A percentile compares a stretch with the other conserved stretches of the same genome.
Evolutionary conservation across 2,113 vertebrate genomes (phyloP).

Genomic region (Carassius carassius): DNA sequence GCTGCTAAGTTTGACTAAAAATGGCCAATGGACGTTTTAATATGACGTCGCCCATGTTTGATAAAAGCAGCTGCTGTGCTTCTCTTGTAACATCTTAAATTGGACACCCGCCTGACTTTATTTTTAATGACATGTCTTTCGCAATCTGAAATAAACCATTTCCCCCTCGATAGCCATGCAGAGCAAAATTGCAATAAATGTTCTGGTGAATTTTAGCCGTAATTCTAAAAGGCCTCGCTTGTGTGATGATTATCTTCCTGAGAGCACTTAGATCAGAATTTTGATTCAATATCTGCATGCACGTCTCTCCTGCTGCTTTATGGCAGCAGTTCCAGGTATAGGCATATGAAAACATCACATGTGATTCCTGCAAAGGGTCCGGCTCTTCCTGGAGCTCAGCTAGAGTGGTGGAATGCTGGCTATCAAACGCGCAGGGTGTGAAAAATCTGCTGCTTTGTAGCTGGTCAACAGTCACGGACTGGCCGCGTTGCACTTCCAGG

Average conservation of each 20-base stretch:
- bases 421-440: constrained; percentile 17
- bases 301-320: neutral
- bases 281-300: constrained; percentile 5
- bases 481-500: constrained; percentile 6
- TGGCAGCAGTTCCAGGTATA: neutral
- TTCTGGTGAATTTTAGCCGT: neutral
- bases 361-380: neutral
- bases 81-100: constrained; percentile 43
- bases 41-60: constrained; percentile 50
- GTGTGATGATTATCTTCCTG: constrained; percentile 4
- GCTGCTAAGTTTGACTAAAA: constrained; percentile 57
- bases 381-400: constrained; percentile 21
- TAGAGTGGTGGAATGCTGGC: constrained; percentile 11
- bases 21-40: constrained; percentile 49
- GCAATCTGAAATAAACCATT: constrained; percentile 33
- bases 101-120: constrained; percentile 39
- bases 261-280: neutral
- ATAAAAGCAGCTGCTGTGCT: constrained; percentile 57
- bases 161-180: constrained; percentile 15
- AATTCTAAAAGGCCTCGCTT: neutral
- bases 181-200: constrained; percentile 16
- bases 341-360: neutral
- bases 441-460: constrained; percentile 29
- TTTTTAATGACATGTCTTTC: constrained; percentile 37
- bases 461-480: constrained; percentile 1